Conservation (phyloP, 2,113 vertebrate species). For the Columba livia region DNA sequence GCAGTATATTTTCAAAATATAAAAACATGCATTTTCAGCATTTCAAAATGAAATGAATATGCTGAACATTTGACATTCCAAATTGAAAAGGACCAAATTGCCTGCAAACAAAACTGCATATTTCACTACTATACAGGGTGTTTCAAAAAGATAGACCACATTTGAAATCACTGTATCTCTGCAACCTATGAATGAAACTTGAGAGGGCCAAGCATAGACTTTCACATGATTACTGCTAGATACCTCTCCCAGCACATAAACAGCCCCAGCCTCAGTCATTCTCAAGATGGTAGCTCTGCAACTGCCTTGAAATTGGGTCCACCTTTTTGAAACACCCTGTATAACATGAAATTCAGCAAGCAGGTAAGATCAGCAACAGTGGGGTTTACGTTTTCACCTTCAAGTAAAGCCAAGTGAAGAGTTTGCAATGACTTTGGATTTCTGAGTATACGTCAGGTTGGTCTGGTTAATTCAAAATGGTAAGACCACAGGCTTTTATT, state of each 20-base stretch:
- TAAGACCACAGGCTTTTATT: background rate
- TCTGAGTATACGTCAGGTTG: background rate
- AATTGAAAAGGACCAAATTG: background rate
- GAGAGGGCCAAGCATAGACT: too few species aligned
- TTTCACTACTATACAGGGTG: background rate
- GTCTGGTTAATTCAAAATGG: background rate
- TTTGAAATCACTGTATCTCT: too few species aligned
- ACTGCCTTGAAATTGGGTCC: too few species aligned
- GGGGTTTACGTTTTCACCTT: background rate
- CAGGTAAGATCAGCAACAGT: background rate
- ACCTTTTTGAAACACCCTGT: background rate
- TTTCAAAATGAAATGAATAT: background rate
- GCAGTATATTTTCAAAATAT: background rate
- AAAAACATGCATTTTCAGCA: background rate
- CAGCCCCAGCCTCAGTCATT: too few species aligned
- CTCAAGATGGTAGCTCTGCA: too few species aligned
- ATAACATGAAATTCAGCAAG: background rate
- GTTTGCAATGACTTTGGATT: background rate
- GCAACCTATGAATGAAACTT: too few species aligned
- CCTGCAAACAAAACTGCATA: background rate
- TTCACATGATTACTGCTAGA: too few species aligned
- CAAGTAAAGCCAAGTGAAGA: background rate
- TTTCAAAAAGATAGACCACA: too few species aligned
- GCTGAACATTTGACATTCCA: background rate
- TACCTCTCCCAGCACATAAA: too few species aligned